phyloP scores from a whole-genome alignment of 2,797 vertebrate species.

The Glyptemys insculpta region DNA sequence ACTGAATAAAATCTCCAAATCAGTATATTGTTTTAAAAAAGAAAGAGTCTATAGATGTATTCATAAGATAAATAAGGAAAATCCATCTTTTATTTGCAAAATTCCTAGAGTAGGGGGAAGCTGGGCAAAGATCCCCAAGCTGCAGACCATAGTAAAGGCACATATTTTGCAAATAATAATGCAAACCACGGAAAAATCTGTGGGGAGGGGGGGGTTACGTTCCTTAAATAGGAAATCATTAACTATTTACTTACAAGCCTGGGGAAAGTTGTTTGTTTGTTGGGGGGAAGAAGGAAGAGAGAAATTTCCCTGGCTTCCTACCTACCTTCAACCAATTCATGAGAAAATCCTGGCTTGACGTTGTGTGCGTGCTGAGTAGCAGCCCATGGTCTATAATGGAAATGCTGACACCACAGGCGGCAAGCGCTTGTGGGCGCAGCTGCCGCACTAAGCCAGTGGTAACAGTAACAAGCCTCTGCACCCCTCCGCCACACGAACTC shows the following conservation, averaged over 20 bases:
- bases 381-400: not conserved
- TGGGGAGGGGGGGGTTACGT: fast-evolving
- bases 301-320: not conserved
- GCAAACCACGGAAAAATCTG: not conserved
- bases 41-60: not conserved
- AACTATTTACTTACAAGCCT: not conserved
- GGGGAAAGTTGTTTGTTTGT: not conserved
- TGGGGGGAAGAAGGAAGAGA: not conserved
- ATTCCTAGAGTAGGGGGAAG: not conserved
- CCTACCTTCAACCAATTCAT: not conserved
- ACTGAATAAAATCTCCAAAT: not conserved
- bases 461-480: not conserved
- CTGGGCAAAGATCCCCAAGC: not conserved
- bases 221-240: not conserved
- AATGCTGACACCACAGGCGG: not conserved
- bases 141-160: not conserved
- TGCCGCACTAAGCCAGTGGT: not conserved
- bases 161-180: not conserved
- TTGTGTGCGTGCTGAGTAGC: not conserved
- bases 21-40: not conserved
- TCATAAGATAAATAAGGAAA: not conserved
- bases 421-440: not conserved
- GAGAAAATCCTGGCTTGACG: not conserved
- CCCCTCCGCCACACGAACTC: not conserved
- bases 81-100: not conserved